These are phyloP conservation scores for Caretta caretta DNA, from an alignment of 2,113 vertebrate genomes.

Conservation along the genomic window DNA sequence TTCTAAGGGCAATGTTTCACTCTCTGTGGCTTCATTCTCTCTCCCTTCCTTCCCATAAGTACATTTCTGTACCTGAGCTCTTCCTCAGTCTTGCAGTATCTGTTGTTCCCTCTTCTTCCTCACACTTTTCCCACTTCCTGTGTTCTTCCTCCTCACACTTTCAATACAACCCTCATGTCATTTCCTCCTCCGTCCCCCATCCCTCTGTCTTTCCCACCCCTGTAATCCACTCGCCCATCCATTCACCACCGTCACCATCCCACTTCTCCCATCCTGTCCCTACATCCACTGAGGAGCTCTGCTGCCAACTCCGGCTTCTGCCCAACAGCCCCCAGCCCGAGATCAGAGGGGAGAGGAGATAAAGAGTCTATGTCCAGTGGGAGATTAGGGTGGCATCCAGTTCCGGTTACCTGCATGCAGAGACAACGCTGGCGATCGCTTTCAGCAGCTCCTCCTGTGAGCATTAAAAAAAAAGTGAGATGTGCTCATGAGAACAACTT, in stretches of 20 bases:
- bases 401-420: constrained; percentile 86
- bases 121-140: background rate
- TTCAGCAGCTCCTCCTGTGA: constrained; percentile 95
- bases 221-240: background rate
- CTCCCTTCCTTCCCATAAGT: background rate
- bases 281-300: background rate
- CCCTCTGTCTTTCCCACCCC: background rate
- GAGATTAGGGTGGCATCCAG: background rate
- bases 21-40: background rate
- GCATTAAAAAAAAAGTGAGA: background rate
- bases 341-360: fast-evolving
- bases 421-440: constrained; percentile 91
- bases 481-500: background rate
- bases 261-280: background rate
- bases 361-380: background rate
- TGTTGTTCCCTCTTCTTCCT: background rate
- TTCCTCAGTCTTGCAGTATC: background rate
- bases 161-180: fast-evolving
- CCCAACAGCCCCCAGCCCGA: background rate
- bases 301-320: background rate
- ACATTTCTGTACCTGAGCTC: background rate
- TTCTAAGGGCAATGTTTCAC: background rate
- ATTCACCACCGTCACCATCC: background rate
- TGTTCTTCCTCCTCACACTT: background rate
- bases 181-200: background rate